Percentiles rank a stretch among this genome's conserved stretches.
Conservation (phyloP, 2,113 vertebrate species). For the Salvelinus alpinus region DNA sequence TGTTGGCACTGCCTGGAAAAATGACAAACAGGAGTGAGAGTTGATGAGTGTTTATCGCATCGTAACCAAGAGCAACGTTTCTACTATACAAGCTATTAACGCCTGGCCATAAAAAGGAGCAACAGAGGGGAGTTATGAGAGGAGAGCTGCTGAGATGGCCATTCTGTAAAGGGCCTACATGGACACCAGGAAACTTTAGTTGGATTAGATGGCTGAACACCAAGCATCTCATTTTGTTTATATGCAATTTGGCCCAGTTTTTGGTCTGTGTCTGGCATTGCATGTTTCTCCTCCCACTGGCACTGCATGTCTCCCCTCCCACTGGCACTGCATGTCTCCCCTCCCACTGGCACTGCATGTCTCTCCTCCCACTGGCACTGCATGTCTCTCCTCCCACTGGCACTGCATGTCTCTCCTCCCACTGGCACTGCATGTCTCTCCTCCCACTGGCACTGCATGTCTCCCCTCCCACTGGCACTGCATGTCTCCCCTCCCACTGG, state of each 20-base stretch:
- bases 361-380: not conserved
- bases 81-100: conserved; percentile 7
- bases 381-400: too few species aligned
- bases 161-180: not conserved
- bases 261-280: not conserved
- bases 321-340: not conserved
- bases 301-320: too few species aligned
- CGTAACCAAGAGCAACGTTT: conserved; percentile 19
- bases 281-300: too few species aligned
- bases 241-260: too few species aligned
- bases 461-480: not conserved
- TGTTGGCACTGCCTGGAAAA: conserved; percentile 23
- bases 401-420: too few species aligned
- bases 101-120: not conserved
- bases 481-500: not conserved
- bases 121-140: not conserved
- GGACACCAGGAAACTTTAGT: not conserved
- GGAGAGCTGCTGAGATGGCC: not conserved
- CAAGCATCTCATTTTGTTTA: too few species aligned
- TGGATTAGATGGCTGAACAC: not conserved
- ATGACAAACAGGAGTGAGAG: conserved; percentile 8
- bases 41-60: conserved; percentile 35
- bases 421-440: not conserved
- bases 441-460: too few species aligned
- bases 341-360: not conserved